Evolutionary conservation across 2,797 vertebrate species (phyloP).

Genomic region (Sebastolobus alascanus): DNA sequence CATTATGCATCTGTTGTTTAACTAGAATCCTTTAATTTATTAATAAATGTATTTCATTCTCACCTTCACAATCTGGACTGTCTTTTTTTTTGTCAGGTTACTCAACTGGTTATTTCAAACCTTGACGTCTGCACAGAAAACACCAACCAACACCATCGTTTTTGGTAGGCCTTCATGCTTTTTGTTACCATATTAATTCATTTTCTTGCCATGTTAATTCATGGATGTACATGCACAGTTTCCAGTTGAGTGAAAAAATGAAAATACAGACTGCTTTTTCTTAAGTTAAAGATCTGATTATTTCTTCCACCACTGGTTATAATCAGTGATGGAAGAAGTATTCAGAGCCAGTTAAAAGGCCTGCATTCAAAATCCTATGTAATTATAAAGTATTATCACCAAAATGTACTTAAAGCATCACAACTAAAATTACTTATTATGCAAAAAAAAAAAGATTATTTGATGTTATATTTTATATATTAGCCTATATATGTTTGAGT

Average conservation of each 20-base stretch:
- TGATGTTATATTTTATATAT: too few relatives aligned
- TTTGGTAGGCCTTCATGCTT: background rate
- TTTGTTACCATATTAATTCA: background rate
- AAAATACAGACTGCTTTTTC: background rate
- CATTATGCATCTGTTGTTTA: background rate
- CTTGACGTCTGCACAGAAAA: background rate
- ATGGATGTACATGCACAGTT: background rate
- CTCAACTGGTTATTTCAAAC: background rate
- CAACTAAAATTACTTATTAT: too few relatives aligned
- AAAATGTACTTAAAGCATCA: too few relatives aligned
- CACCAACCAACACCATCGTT: background rate
- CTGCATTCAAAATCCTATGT: too few relatives aligned
- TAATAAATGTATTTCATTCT: slow-evolving; percentile 26
- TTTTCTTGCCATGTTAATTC: background rate
- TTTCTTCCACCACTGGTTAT: background rate
- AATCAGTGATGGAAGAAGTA: too few relatives aligned
- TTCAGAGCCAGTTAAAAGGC: too few relatives aligned
- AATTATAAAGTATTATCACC: too few relatives aligned
- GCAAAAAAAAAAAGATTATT: too few relatives aligned
- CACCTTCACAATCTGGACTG: background rate
- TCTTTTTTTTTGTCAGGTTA: background rate
- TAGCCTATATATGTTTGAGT: too few relatives aligned
- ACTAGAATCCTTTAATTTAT: background rate
- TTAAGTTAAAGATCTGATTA: background rate
- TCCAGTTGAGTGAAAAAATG: background rate